Conservation (phyloP, 2,888 invertebrate species). For the Hymenopus coronatus region DNA sequence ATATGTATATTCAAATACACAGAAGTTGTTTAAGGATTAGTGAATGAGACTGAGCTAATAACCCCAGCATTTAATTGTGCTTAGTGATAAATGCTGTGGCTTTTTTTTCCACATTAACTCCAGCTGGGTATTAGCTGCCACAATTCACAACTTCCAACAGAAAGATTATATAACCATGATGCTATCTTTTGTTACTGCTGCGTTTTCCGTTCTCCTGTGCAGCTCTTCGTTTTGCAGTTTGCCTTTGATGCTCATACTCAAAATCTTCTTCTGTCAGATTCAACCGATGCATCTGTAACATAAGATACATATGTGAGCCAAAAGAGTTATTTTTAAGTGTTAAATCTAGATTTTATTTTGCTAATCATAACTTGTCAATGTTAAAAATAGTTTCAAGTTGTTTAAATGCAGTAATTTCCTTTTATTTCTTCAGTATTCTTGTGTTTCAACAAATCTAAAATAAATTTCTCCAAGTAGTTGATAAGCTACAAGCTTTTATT, state of each 20-base stretch:
- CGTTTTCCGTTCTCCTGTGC: conserved; percentile 34
- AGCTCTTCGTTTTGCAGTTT: conserved; percentile 60
- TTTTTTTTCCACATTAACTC: neutral
- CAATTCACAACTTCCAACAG: neutral
- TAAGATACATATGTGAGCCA: conserved; percentile 14
- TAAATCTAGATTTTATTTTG: too few species aligned
- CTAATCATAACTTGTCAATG: too few species aligned
- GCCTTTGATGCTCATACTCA: conserved; percentile 83
- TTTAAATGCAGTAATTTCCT: too few species aligned
- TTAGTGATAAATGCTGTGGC: neutral
- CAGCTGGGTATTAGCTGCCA: neutral
- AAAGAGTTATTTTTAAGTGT: too few species aligned
- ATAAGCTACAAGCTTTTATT: too few species aligned
- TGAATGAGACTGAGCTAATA: neutral
- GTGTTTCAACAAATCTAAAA: too few species aligned
- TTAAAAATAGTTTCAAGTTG: too few species aligned
- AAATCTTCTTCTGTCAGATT: conserved; percentile 85
- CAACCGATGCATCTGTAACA: conserved; percentile 64
- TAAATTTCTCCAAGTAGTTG: too few species aligned
- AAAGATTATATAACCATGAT: neutral
- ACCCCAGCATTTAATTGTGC: neutral
- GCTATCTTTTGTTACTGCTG: conserved; percentile 8
- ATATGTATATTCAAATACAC: neutral
- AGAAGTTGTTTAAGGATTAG: neutral
- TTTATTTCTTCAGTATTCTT: too few species aligned